Percentiles rank a stretch among this genome's conserved stretches.
Evolutionary conservation across 2,888 invertebrate genomes (phyloP).

Genomic region (Xanthorhoe designata): DNA sequence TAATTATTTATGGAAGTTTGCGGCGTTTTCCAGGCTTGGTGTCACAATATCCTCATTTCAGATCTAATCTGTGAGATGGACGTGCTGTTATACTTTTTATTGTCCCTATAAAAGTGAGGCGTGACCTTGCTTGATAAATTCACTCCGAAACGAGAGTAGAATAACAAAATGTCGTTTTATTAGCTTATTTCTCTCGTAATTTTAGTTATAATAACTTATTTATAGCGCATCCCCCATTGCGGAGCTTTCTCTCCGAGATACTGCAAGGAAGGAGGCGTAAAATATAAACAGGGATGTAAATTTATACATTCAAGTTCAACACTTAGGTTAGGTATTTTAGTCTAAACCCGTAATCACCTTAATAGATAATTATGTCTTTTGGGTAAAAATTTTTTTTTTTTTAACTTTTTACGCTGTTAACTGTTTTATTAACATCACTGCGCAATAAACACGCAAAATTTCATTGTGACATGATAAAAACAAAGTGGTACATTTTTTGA

Average conservation of each 20-base stretch:
- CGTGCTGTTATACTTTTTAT: slow-evolving; percentile 79
- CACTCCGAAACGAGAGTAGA: slow-evolving; percentile 55
- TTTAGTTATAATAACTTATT: slow-evolving; percentile 47
- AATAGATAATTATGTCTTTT: too few species aligned
- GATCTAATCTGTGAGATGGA: slow-evolving; percentile 77
- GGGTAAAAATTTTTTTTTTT: too few species aligned
- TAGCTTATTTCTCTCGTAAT: slow-evolving; percentile 41
- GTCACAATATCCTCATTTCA: slow-evolving; percentile 62
- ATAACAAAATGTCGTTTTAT: slow-evolving; percentile 63
- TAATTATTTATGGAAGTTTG: slow-evolving; percentile 12
- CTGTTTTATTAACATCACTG: too few species aligned
- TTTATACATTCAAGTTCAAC: too few species aligned
- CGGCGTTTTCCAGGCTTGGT: slow-evolving; percentile 29
- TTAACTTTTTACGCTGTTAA: too few species aligned
- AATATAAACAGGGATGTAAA: neutral
- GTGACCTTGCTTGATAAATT: slow-evolving; percentile 71
- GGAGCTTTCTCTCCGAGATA: neutral
- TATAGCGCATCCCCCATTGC: slow-evolving; percentile 6
- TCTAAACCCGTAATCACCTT: too few species aligned
- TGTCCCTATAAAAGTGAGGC: slow-evolving; percentile 70
- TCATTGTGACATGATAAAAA: too few species aligned
- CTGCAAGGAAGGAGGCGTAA: neutral
- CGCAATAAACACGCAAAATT: too few species aligned
- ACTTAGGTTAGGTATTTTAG: too few species aligned
- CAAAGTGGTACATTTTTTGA: too few species aligned